phyloP scores from a whole-genome alignment of 2,888 invertebrate genomes.

The Diloba caeruleocephala region DNA sequence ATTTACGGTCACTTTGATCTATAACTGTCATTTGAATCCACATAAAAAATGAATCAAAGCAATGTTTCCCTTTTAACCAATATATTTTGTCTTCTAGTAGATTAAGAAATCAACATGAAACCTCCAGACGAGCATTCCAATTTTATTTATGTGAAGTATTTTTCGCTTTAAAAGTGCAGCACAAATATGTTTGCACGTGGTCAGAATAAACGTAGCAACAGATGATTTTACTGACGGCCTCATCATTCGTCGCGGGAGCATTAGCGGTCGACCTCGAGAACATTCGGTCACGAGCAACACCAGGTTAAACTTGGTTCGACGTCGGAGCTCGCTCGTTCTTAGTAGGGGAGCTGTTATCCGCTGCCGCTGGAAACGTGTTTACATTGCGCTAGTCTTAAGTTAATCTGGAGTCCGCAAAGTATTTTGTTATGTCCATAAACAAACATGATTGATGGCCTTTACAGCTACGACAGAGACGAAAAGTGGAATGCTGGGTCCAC shows the following conservation, averaged over 20 bases:
- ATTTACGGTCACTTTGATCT: background rate
- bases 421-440: background rate
- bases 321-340: background rate
- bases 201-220: background rate
- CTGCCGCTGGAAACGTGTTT: background rate
- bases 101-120: no score
- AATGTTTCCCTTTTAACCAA: no score
- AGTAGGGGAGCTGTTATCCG: background rate
- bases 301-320: background rate
- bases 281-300: background rate
- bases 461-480: no score
- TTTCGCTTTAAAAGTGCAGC: background rate
- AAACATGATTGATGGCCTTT: background rate
- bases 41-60: no score
- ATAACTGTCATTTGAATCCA: background rate
- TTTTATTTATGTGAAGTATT: no score
- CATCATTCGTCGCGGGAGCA: slow-evolving; percentile 1
- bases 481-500: no score
- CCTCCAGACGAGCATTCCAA: no score
- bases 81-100: no score
- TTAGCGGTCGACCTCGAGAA: background rate
- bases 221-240: background rate
- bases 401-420: background rate
- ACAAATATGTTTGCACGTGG: background rate
- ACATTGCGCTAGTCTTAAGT: background rate